Evolutionary conservation across 2,113 vertebrate genomes (phyloP).

Genomic region (Lophotis ruficrista): DNA sequence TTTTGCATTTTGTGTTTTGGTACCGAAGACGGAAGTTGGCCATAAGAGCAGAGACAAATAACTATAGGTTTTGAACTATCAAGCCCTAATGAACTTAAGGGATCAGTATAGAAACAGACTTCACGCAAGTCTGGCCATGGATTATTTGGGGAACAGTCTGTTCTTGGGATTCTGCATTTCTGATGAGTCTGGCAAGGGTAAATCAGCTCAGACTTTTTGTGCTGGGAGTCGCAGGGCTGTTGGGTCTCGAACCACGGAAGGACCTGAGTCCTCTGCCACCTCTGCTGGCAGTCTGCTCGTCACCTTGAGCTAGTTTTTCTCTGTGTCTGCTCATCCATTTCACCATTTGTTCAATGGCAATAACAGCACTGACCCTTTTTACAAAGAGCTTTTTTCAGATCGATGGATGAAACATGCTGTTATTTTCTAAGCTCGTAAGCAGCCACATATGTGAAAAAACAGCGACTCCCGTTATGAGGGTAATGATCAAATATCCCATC

Average conservation of each 20-base stretch:
- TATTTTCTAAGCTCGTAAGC: slow-evolving; percentile 37
- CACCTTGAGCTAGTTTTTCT: slow-evolving; percentile 6
- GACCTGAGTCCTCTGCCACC: fast-evolving
- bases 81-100: neutral
- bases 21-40: neutral
- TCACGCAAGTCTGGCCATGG: neutral
- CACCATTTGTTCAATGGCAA: neutral
- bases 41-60: neutral
- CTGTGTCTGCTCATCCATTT: slow-evolving; percentile 29
- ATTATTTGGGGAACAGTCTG: neutral
- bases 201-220: neutral
- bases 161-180: neutral
- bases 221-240: fast-evolving
- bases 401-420: neutral
- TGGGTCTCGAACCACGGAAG: fast-evolving
- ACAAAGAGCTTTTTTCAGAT: slow-evolving; percentile 56
- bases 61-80: neutral
- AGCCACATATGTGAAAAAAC: slow-evolving; percentile 13
- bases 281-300: neutral
- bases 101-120: neutral
- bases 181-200: neutral
- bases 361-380: neutral
- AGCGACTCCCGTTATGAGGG: neutral
- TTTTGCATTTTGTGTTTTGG: neutral
- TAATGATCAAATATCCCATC: slow-evolving; percentile 32